Base-by-base conservation (phyloP, 2,888 invertebrate species). In the Liodrosophila aerea region DNA sequence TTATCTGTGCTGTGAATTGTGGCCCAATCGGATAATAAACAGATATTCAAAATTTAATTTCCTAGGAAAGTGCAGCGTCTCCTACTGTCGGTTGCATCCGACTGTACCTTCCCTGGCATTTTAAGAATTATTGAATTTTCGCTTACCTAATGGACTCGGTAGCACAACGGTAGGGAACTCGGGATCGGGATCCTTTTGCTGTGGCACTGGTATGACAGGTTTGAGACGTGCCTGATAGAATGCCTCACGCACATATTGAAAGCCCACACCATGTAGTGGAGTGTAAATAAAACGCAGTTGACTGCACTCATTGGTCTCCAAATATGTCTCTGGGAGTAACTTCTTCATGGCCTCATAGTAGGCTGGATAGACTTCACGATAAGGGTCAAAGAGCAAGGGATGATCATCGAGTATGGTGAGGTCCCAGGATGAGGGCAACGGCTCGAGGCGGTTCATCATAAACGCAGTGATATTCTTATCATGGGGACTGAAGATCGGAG, bases 211-310 rank as follows among this genome's bases (percentile, higher is more conserved):
- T 15, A 90, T 62, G 1, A 90, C 62, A 1, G 88, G 78, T 91
- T 94, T 92, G 51, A 98, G 93, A 64, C 94, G 93, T 36, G 95
- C 94, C 15, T 91, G 90, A 68, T 94, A 91, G 87, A 98, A 96
- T 1, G 96, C 95, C 76, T 93, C 92, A 47, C 92, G 90, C 63
- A 98, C 92, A 84, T 93, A 98, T 4, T 93, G 91, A 87, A 95
- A 95, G 0, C 98, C 98, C 1, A 99, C 98, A 1, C 99, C 99
- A 88, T 99, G 99, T 95, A 99, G 97, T 0, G 99, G 96, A 8
- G 98, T 98, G 88, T 98, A 99, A 0, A 97, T 95, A 68, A 97
- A 94, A 53, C 93, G 92, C 1, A 95, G 87, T 2, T 91, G 90
- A 16, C 90, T 91, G 51, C 89, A 90, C 83, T 95, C 95, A 15